Conservation (phyloP, 2,888 invertebrate species). For the Metallyticus violacea region DNA sequence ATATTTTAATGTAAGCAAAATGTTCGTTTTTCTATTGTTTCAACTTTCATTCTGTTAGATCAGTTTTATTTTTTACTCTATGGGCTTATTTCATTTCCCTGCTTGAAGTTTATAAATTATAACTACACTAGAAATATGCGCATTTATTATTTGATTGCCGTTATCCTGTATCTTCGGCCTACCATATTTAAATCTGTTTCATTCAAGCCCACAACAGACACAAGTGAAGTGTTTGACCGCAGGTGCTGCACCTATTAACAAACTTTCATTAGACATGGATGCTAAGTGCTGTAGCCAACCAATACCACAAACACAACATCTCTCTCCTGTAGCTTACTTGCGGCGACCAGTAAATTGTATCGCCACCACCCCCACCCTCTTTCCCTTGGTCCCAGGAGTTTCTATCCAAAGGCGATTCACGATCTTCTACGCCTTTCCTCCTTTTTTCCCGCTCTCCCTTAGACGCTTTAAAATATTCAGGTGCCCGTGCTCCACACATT, state of each 20-base stretch:
- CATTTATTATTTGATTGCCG: no score
- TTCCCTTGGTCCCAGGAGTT: background rate
- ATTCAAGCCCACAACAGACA: no score
- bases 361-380: background rate
- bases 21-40: no score
- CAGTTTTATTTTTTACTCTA: no score
- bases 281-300: background rate
- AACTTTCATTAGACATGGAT: background rate
- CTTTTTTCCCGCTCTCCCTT: background rate
- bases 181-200: no score
- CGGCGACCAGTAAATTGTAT: slow-evolving; percentile 5
- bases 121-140: no score
- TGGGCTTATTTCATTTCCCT: no score
- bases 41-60: no score
- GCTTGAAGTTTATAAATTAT: no score
- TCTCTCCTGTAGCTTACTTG: background rate
- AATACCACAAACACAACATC: background rate
- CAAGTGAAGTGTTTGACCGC: no score
- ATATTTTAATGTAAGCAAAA: no score
- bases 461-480: background rate
- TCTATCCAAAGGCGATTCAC: background rate
- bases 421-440: background rate
- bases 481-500: background rate
- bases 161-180: no score
- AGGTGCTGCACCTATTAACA: background rate